phyloP scores from a whole-genome alignment of 2,888 invertebrate species.

The Copidosoma aretas region DNA sequence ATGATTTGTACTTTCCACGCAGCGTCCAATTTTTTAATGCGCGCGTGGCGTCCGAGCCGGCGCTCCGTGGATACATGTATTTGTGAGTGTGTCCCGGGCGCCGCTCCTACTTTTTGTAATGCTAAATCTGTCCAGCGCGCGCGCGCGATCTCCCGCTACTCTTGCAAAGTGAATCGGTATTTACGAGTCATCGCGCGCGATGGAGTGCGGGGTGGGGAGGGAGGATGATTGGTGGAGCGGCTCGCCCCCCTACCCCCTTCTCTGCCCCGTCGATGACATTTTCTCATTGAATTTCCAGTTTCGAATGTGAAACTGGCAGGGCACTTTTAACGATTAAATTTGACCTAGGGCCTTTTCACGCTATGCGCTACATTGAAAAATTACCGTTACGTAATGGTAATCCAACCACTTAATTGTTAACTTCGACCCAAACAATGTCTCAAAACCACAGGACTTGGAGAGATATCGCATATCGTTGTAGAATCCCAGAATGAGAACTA shows the following conservation, averaged over 20 bases:
- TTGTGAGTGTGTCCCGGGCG: slow-evolving; percentile 15
- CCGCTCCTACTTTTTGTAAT: slow-evolving; percentile 39
- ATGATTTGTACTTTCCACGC: slow-evolving; percentile 58
- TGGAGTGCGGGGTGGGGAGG: neutral
- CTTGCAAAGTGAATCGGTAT: slow-evolving; percentile 36
- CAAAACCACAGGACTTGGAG: no score
- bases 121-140: slow-evolving; percentile 36
- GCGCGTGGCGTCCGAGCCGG: slow-evolving; percentile 19
- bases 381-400: no score
- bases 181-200: slow-evolving; percentile 41
- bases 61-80: neutral
- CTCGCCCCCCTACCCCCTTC: no score
- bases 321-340: no score
- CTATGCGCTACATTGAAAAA: no score
- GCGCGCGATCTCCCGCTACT: slow-evolving; percentile 30
- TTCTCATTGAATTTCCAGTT: neutral
- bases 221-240: neutral
- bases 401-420: no score
- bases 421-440: no score
- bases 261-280: neutral
- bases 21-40: slow-evolving; percentile 57
- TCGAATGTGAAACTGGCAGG: no score
- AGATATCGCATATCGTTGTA: no score
- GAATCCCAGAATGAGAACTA: no score
- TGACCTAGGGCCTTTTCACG: no score